Base-by-base conservation (phyloP, 1,140 invertebrate species). In the Dinothrombium tinctorium region DNA sequence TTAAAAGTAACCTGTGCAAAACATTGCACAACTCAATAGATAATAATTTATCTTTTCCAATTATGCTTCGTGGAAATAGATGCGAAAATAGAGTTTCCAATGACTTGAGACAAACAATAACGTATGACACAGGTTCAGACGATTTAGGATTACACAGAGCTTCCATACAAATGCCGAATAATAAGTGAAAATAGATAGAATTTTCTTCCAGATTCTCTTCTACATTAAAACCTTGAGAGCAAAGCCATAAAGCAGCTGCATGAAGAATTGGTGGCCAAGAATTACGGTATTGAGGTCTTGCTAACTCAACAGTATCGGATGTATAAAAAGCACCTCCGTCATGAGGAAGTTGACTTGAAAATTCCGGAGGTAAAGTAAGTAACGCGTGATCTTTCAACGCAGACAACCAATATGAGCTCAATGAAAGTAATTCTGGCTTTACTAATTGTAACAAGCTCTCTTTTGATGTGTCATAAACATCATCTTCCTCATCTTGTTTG, bases 251-350 rank as follows among this genome's bases (percentile, higher is more conserved):
- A 0, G 86, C 74, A 4, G 81, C 74, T 12, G 90, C 92, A 55
- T 92, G 76, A 15, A 98, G 66, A 48, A 96, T 76, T 3, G 87
- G 76, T 1, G 90, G 81, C 90, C 92, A 98, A 4, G 80, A 75
- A 47, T 73, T 70, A 29, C 70, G 67, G 59, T 96, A 99, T 59
- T 92, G 84, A 19, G 72, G 72, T 43, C 82, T 69, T 5, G 86
- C 82, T 14, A 73, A 75, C 50, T 96, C 87, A 53, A 89, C 82
- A 1, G 86, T 90, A 53, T 96, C 90, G 29, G 78, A 77, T 2
- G 82, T 89, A 56, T 94, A 98, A 59, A 98, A 98, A 3, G 89
- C 80, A 12, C 90, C 89, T 32, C 89, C 80, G 53, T 92, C 86
- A 51, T 83, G 74, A 0, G 87, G 89, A 37, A 96, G 64, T 58